Evolutionary conservation across 2,888 invertebrate species (phyloP), one percentile per base, ranked within the genome.

Genomic region (Perizoma affinitatum): DNA sequence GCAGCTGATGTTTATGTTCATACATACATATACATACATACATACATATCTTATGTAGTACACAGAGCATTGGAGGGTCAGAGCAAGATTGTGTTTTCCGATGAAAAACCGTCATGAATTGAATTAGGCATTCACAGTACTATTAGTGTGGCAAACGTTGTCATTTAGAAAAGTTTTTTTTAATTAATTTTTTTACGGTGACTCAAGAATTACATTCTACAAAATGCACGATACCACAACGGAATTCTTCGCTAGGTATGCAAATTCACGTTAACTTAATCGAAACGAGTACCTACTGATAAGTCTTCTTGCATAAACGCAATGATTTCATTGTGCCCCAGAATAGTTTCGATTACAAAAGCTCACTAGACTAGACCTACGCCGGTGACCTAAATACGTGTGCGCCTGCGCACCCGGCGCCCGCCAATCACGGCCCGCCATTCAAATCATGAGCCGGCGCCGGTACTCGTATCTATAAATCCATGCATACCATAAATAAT

Each of bases 401-500:
- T 69, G 84, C 85, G 87, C 82, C 84, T 75, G 88, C 87, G 82
- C 81, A 83, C 78, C 85, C 83, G 87, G 87, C 86, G 82, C 80
- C 84, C 80, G 85, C 89, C 90, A 88, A 90, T 88, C 87, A 86
- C 76, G 82, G 66, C 72, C 75, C 83, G 80, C 84, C 83, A 84
- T 87, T 88, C 85, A 83, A 86, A 87, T 84, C 85, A 78, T 73
- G 74, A 75, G 76, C 82, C 80, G 90, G 90, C 90, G 89, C 89
- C 90, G 81, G 78, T 81, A 77, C 79, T 73, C 72, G 72, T 73
- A 71, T 74, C 80, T 80, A 84, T 87, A 86, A 86, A 88, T 87
- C 79, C 79, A 78, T 79, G 79, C 79, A 78, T 68, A 79, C 78
- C 75, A 76, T 80, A 83, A 87, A 84, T 86, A 82, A 82, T 82